Evolutionary conservation across 2,113 vertebrate genomes (phyloP).

Genomic region (Arvicanthis niloticus): DNA sequence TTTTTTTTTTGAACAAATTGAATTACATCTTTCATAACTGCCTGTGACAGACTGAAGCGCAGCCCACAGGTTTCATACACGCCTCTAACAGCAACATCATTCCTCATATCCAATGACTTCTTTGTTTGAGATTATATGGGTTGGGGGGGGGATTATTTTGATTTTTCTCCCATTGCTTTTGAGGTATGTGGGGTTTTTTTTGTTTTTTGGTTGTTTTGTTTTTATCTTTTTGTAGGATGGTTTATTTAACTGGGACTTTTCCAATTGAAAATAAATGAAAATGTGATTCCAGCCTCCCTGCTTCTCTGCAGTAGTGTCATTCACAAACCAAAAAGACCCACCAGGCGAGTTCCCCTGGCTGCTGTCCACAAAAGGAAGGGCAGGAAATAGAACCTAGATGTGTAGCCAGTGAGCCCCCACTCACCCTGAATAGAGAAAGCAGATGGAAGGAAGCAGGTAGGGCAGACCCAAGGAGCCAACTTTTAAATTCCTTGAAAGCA

Average conservation of each 20-base stretch:
- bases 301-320: conserved; percentile 43
- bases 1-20: conserved; percentile 84
- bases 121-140: conserved; percentile 74
- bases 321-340: conserved; percentile 31
- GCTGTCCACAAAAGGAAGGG: conserved; percentile 64
- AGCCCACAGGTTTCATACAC: conserved; percentile 85
- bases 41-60: conserved; percentile 87
- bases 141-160: conserved; percentile 2
- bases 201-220: conserved; percentile 67
- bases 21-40: conserved; percentile 88
- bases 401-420: conserved; percentile 7
- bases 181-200: conserved; percentile 69
- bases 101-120: conserved; percentile 84
- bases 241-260: conserved; percentile 66
- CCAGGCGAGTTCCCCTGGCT: conserved; percentile 61
- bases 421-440: conserved; percentile 62
- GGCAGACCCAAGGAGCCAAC: conserved; percentile 55
- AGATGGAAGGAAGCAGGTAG: conserved; percentile 55
- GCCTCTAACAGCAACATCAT: conserved; percentile 83
- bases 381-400: conserved; percentile 63
- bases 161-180: conserved; percentile 64
- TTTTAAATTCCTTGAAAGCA: conserved; percentile 74
- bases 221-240: conserved; percentile 63
- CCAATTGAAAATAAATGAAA: conserved; percentile 56
- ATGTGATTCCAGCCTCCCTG: conserved; percentile 30